Base-by-base conservation (phyloP, 30 jellyfish, hydroid and myxozoan species). In the Catostylus mosaicus region DNA sequence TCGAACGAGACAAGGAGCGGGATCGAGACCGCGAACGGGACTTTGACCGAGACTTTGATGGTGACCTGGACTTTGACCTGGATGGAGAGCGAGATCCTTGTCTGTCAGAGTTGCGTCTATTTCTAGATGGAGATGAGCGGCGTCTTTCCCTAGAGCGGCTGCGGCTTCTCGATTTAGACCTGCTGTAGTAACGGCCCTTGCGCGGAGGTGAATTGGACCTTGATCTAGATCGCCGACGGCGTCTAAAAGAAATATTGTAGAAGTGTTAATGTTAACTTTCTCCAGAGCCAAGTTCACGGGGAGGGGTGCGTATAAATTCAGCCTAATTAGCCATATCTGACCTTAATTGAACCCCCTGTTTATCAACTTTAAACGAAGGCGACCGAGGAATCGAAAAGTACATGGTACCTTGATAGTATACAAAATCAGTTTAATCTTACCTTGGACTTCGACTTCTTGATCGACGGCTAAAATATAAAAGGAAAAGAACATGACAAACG, bases 201-300 rank as follows among this genome's bases (percentile, higher is more conserved):
- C 96, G 91, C 1, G 96, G 82, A 30, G 88, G 81, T 2, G 98
- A 91, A 23, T 78, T 83, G 24, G 96, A 92, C 24, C 97, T 30
- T 7, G 96, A 87, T 67, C 91, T 83, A 16, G 91, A 64, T 50
- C 97, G 46, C n/a, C 90, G 76, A 29, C 97, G 95, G 54, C 97
- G 88, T 38, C 97, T 90, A 52, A 19, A 76, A 83, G 36, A 8
- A n/a, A 66, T 9, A 31, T 18, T 5, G 14, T 4, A 5, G 19
- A 5, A 5, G 20, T 50, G 24, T 16, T 50, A 50, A n/a, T n/a
- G n/a, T n/a, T n/a, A n/a, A n/a, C n/a, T n/a, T n/a, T n/a, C n/a
- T n/a, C n/a, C n/a, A 23, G 48, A 23, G 76, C 76, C 22, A 63
- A 30, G n/a, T n/a, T n/a, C n/a, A n/a, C n/a, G n/a, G n/a, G n/a